phyloP scores from a whole-genome alignment of 2,113 vertebrate species.

The Charina bottae region DNA sequence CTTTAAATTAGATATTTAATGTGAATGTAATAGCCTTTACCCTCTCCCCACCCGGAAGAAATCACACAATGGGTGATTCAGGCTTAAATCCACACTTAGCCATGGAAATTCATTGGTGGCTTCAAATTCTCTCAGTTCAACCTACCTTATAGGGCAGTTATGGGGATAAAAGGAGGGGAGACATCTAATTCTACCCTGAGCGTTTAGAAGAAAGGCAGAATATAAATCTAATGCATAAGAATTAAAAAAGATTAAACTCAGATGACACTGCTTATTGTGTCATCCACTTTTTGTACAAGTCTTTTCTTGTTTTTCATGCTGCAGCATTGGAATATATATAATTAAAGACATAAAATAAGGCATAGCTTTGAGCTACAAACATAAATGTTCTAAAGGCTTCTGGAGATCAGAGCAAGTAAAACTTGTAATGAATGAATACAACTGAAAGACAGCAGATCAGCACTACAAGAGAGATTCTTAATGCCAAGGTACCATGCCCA shows the following conservation, averaged over 20 bases:
- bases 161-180: not conserved
- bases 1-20: not conserved
- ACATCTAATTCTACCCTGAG: not conserved
- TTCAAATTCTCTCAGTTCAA: not conserved
- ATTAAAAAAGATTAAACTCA: not conserved
- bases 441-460: too few species aligned
- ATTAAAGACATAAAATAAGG: too few species aligned
- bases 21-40: not conserved
- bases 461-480: too few species aligned
- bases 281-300: not conserved
- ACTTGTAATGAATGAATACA: too few species aligned
- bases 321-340: too few species aligned
- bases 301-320: not conserved
- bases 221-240: not conserved
- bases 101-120: not conserved
- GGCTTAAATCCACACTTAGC: not conserved
- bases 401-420: too few species aligned
- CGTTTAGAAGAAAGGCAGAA: not conserved
- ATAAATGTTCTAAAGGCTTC: too few species aligned
- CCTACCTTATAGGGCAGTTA: not conserved
- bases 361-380: too few species aligned
- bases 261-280: not conserved
- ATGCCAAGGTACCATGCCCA: too few species aligned
- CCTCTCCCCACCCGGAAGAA: not conserved
- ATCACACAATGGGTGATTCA: not conserved